Evolutionary conservation across 2,797 vertebrate species (phyloP), one percentile per base, ranked within the genome.

Genomic region (Anguilla pacifica): DNA sequence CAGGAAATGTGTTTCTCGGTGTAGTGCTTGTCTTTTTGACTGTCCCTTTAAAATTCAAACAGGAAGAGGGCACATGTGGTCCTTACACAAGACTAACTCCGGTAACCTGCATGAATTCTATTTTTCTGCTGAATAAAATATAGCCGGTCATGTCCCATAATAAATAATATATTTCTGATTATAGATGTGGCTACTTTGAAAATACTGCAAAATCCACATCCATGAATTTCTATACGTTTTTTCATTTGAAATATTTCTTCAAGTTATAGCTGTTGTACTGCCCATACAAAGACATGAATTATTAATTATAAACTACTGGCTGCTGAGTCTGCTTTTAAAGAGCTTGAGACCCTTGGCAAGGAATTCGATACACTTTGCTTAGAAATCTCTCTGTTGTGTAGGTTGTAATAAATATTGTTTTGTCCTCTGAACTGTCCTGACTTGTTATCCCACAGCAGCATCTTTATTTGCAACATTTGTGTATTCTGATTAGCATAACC

Each of bases 131-230:
- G 93, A 93, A 94, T 94, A 94, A 94, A 94, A 93, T 92, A 93
- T 93, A 91, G 85, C 91, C 79, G 91, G 92, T 93, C 93, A 93
- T 92, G 90, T 93, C 91, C 92, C 87, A 89, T 57, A 84, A 93
- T 94, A 93, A 94, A 94, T 94, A 94, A 94, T 93, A 94, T 89
- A 93, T 94, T 93, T 93, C 91, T 92, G 91, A 93, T 93, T 93
- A 93, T 93, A 92, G 91, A 92, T 93, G 91, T 92, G 87, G 90
- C 90, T 93, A 92, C 92, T 93, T 93, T 91, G 89, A 92, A 89
- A 89, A 90, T 90, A 85, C 88, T 79, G 61, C 83, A 88, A 92
- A 92, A 91, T 90, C 87, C 90, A 90, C 89, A 89, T 90, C 89
- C 91, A 82, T 91, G 91, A 91, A 91, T 92, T 91, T 91, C 91